Conservation (phyloP, 2,797 vertebrate genomes). For the Scarus forsteni region DNA sequence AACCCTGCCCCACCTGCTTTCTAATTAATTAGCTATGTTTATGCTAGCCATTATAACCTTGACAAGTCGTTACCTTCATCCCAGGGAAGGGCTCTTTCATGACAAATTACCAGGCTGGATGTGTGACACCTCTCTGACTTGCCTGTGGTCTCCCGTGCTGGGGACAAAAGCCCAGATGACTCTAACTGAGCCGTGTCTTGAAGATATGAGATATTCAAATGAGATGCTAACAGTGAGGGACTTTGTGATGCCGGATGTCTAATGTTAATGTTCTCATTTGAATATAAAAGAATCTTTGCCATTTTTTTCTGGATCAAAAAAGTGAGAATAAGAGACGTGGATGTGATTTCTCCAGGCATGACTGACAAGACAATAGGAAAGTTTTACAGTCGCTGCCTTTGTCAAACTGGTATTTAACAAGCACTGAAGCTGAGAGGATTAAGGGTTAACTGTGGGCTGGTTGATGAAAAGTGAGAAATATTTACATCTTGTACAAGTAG, state of each 20-base stretch:
- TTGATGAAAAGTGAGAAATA: constrained; percentile 28
- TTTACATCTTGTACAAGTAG: constrained; percentile 6
- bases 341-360: constrained; percentile 75
- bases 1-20: constrained; percentile 65
- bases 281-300: constrained; percentile 86
- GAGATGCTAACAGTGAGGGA: constrained; percentile 85
- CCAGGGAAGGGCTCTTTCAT: constrained; percentile 79
- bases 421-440: constrained; percentile 41
- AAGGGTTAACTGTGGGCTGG: constrained; percentile 59
- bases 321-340: constrained; percentile 69
- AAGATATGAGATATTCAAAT: constrained; percentile 90
- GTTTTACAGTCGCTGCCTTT: constrained; percentile 71
- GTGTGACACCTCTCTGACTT: constrained; percentile 81
- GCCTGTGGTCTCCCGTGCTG: constrained; percentile 80
- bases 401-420: constrained; percentile 44
- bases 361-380: constrained; percentile 86
- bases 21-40: constrained; percentile 85
- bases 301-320: constrained; percentile 79
- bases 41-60: constrained; percentile 79
- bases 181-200: constrained; percentile 81
- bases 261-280: constrained; percentile 89
- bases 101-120: constrained; percentile 80
- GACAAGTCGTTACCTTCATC: constrained; percentile 83
- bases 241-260: constrained; percentile 81
- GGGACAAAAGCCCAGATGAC: constrained; percentile 86